A percentile compares a stretch with the other conserved stretches of the same genome.
phyloP scores from a whole-genome alignment of 2,888 invertebrate genomes.

The Dicycla oo region DNA sequence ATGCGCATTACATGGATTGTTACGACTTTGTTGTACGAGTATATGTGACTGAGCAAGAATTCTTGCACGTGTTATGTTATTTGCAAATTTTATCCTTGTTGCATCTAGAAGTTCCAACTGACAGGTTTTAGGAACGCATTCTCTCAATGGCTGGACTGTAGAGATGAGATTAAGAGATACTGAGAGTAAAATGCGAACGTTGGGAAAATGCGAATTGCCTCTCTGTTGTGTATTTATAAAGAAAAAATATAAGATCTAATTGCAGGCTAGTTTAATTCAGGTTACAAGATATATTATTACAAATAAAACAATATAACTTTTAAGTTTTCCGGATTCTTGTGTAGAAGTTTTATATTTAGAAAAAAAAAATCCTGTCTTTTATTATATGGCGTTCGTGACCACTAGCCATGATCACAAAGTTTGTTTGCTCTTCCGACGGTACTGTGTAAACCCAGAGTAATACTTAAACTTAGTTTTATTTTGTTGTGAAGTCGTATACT shows the following conservation, averaged over 20 bases:
- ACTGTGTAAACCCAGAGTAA: conserved; percentile 31
- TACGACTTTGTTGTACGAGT: too few relatives aligned
- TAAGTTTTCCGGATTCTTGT: conserved; percentile 8
- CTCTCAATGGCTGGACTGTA: too few relatives aligned
- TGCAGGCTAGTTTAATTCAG: too few relatives aligned
- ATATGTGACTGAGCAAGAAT: too few relatives aligned
- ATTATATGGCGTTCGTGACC: conserved; percentile 52
- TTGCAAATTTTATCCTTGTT: too few relatives aligned
- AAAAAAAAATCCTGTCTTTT: conserved; percentile 54
- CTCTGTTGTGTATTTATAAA: not conserved
- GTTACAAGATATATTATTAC: not conserved
- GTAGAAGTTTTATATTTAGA: conserved; percentile 30
- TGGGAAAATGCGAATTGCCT: not conserved
- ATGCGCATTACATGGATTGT: too few relatives aligned
- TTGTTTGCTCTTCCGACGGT: conserved; percentile 29
- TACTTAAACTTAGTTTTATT: conserved; percentile 54
- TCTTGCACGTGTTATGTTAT: too few relatives aligned
- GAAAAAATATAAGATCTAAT: not conserved
- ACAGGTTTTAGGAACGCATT: too few relatives aligned
- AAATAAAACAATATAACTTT: not conserved
- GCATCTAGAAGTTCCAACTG: too few relatives aligned
- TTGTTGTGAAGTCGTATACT: conserved; percentile 49
- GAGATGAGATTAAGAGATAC: not conserved
- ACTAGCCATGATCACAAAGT: conserved; percentile 56
- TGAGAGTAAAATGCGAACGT: not conserved